Evolutionary conservation across 1,140 invertebrate genomes (phyloP).

Genomic region (Phymorhynchus buccinoides): DNA sequence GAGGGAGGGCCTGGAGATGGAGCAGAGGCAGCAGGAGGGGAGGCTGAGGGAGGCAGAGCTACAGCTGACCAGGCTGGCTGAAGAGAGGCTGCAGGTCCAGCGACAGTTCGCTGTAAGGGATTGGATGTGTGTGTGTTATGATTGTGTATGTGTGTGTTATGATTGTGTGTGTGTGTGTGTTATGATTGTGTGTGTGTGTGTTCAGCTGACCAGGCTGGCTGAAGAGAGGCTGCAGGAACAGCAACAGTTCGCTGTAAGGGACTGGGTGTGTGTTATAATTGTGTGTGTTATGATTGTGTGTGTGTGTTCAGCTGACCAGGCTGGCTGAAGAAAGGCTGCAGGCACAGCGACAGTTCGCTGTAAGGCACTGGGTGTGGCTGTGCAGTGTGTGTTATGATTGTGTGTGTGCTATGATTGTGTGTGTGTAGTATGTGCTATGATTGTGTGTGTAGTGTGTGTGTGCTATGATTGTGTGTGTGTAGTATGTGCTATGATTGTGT

Average conservation of each 20-base stretch:
- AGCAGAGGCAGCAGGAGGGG: constrained; percentile 78
- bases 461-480: too few species aligned
- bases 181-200: too few species aligned
- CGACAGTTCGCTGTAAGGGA: constrained; percentile 79
- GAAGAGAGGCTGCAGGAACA: background rate
- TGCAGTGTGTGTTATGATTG: too few species aligned
- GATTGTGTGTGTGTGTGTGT: background rate
- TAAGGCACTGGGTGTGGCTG: too few species aligned
- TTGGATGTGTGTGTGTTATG: constrained; percentile 41
- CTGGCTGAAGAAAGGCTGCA: background rate
- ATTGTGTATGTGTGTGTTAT: background rate
- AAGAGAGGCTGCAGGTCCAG: constrained; percentile 80
- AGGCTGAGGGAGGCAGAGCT: constrained; percentile 80
- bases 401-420: too few species aligned
- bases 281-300: background rate
- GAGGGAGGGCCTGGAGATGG: constrained; percentile 81
- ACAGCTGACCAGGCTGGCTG: constrained; percentile 80
- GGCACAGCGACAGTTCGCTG: background rate
- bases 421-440: too few species aligned
- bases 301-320: background rate
- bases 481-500: too few species aligned
- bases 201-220: too few species aligned
- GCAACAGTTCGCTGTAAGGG: background rate
- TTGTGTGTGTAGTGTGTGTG: too few species aligned
- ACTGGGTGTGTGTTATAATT: background rate